Evolutionary conservation across 2,113 vertebrate species (phyloP).

Genomic region (Alligator mississippiensis): DNA sequence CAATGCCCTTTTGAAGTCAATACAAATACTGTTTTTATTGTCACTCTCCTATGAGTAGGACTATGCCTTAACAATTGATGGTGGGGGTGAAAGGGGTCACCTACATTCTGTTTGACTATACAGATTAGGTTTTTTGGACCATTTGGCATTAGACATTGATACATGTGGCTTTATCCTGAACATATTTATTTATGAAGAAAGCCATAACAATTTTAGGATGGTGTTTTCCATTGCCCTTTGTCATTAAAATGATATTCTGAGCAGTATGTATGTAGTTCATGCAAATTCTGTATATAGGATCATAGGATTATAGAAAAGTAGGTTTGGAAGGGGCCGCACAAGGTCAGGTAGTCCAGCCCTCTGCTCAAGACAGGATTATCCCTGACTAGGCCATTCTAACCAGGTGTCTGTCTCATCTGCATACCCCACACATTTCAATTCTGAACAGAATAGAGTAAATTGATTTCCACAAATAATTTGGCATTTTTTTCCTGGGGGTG

Average conservation of each 20-base stretch:
- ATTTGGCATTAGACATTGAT: not conserved
- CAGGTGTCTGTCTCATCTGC: too few relatives aligned
- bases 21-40: not conserved
- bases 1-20: not conserved
- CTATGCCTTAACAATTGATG: not conserved
- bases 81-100: not conserved
- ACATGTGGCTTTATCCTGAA: not conserved
- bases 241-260: not conserved
- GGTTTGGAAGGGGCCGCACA: too few relatives aligned
- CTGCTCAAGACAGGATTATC: too few relatives aligned
- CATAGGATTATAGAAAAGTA: too few relatives aligned
- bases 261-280: not conserved
- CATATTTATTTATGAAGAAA: not conserved
- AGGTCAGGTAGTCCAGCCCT: too few relatives aligned
- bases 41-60: not conserved
- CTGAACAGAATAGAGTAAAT: not conserved
- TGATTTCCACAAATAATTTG: not conserved
- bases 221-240: not conserved
- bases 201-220: not conserved
- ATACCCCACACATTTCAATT: not conserved
- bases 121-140: not conserved
- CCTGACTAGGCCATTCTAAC: too few relatives aligned
- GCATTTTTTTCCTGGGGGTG: not conserved
- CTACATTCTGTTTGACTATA: not conserved
- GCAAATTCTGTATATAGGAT: not conserved